Evolutionary conservation across 2,113 vertebrate species (phyloP).

Genomic region (Pachycephala philippinensis): DNA sequence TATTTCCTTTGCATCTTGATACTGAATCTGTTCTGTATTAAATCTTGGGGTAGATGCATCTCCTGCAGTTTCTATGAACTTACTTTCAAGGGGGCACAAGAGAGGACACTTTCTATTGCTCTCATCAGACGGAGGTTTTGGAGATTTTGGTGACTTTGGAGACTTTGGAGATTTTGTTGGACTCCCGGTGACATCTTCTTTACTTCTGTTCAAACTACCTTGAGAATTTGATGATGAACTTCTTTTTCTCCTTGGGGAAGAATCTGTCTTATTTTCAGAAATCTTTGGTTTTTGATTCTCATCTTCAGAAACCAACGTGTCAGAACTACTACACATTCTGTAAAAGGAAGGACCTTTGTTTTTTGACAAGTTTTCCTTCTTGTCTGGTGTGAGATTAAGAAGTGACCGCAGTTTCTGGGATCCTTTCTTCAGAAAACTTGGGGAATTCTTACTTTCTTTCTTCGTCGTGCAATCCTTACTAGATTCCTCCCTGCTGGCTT

Average conservation of each 20-base stretch:
- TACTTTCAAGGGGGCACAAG: slow-evolving; percentile 55
- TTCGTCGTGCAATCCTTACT: slow-evolving; percentile 67
- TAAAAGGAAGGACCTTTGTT: slow-evolving; percentile 74
- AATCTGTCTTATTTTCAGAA: slow-evolving; percentile 71
- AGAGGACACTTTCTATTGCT: slow-evolving; percentile 42
- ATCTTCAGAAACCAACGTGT: slow-evolving; percentile 82
- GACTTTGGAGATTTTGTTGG: slow-evolving; percentile 63
- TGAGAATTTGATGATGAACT: slow-evolving; percentile 74
- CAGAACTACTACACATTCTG: slow-evolving; percentile 81
- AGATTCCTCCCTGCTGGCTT: slow-evolving; percentile 64
- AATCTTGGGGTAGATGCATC: slow-evolving; percentile 83
- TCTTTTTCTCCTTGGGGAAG: slow-evolving; percentile 70
- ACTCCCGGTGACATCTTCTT: slow-evolving; percentile 46
- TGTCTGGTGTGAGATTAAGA: slow-evolving; percentile 84
- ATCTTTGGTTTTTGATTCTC: slow-evolving; percentile 71
- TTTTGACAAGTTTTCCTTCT: slow-evolving; percentile 78
- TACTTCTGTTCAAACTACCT: slow-evolving; percentile 70
- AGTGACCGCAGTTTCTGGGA: slow-evolving; percentile 86
- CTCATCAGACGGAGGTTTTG: slow-evolving; percentile 58
- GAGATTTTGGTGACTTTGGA: slow-evolving; percentile 32
- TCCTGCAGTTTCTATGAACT: slow-evolving; percentile 57
- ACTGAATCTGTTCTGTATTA: slow-evolving; percentile 80
- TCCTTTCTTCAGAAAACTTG: slow-evolving; percentile 82
- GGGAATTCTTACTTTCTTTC: slow-evolving; percentile 74
- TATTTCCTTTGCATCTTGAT: slow-evolving; percentile 59